Evolutionary conservation across 1,140 invertebrate species (phyloP), one percentile per base, ranked within the genome.

Genomic region (Drosophila nigrodunni): DNA sequence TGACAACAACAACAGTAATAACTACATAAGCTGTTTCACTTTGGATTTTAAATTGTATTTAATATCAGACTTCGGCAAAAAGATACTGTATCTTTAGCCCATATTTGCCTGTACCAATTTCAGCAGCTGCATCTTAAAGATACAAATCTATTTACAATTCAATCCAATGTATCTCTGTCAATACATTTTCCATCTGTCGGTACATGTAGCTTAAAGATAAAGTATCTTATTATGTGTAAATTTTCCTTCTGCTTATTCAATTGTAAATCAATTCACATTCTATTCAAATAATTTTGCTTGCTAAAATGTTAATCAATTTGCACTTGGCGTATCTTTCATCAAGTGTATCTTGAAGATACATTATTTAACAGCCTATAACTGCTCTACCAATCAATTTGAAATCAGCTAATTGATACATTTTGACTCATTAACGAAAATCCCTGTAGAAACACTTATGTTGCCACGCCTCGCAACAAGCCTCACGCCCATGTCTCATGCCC

Each of bases 351-450:
- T 35, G 8, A 21, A 44, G 39, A 58, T 44, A 30, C 55, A 58
- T 30, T 25, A 58, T 25, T 37, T 57, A 9, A 43, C 41, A 43
- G n/a, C 41, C 21, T 59, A 9, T 60, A 41, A 41, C 13, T 55
- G 54, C 2, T 11, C 37, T n/a, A 54, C 55, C 55, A 70, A 67
- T 78, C 61, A 65, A 62, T 37, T 57, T 35, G 35, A 76, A 86
- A 81, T 82, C 67, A 73, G 35, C 49, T 82, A 88, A 88, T 86
- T 86, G 82, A 88, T 88, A 69, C 83, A 82, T 86, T 79, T 44
- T 35, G 18, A 15, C 25, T 65, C 69, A 72, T 72, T 72, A 76
- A 66, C 47, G 47, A 35, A 62, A 64, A 55, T 39, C 44, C 44
- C 61, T 61, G 39, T 43, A 35, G 55, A 30, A 43, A 50, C 52